Evolutionary conservation across 2,888 invertebrate species (phyloP).

Genomic region (Yponomeuta plumbellus): DNA sequence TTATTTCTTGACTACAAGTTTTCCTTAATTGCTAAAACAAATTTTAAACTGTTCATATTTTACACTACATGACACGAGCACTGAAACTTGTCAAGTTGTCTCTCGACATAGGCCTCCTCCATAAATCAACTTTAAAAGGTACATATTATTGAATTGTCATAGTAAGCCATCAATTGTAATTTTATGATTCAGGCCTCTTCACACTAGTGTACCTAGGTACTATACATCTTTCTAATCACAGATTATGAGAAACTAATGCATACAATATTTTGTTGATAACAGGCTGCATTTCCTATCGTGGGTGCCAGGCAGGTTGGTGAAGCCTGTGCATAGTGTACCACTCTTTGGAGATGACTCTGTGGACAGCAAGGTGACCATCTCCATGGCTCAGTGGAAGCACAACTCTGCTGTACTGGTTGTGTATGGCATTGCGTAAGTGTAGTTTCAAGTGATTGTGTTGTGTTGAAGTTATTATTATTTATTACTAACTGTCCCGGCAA

Average conservation of each 20-base stretch:
- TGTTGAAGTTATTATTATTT: neutral
- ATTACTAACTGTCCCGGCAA: too few species aligned
- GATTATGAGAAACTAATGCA: too few species aligned
- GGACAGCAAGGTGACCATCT: constrained; percentile 77
- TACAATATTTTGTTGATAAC: constrained; percentile 6
- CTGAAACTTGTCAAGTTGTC: too few species aligned
- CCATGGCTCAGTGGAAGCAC: constrained; percentile 80
- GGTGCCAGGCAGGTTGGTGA: constrained; percentile 61
- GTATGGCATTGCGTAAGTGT: constrained; percentile 75
- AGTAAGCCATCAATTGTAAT: too few species aligned
- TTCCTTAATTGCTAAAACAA: too few species aligned
- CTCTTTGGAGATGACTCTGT: constrained; percentile 78
- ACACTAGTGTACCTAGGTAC: neutral
- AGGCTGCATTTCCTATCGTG: constrained; percentile 69
- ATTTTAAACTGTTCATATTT: too few species aligned
- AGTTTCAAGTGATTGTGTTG: neutral
- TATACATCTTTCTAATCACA: neutral
- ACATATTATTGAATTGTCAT: too few species aligned
- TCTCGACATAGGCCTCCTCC: too few species aligned
- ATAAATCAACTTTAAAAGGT: too few species aligned
- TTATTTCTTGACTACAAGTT: too few species aligned
- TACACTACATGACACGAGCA: too few species aligned
- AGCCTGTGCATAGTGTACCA: constrained; percentile 72
- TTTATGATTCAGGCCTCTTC: too few species aligned
- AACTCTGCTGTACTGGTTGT: constrained; percentile 77